Base-by-base conservation (phyloP, 2,888 invertebrate genomes). In the Amiota minor region DNA sequence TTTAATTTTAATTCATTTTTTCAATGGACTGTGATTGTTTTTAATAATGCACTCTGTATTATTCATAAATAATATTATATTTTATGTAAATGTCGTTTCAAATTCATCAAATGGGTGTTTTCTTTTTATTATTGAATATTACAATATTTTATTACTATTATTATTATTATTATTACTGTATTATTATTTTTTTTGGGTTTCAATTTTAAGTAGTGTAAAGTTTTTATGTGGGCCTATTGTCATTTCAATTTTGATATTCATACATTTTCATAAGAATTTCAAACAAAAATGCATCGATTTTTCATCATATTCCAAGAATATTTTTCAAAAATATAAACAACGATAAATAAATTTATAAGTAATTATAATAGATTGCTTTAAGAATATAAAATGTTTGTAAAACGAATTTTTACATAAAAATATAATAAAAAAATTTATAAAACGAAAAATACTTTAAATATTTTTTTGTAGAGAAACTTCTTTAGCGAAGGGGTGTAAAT, bases 21-120 rank as follows among this genome's bases (percentile, higher is more conserved):
- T 83, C 81, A 83, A 83, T 83, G 82, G 83, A 82, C 82, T 84
- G 85, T 85, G 82, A 84, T 84, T 84, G 82, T 77, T 80, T 74
- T 76, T 75, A 72, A 76, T 79, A 76, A 79, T 81, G 81, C 82
- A 77, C 78, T 70, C 74, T 71, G 72, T 35, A 79, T 77, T 77
- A 59, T 59, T 16, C 76, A 80, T 75, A 62, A 77, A 69, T 72
- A 72, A 75, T 75, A 75, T 72, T 71, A 70, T 71, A 72, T 74
- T 77, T 76, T 78, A 77, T 78, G 77, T 77, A 62, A 74, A 74
- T 49, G 20, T 47, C 46, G 16, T 65, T 65, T 65, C 47, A 49
- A 65, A 65, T 47, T 47, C 65, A 47, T 67, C 35, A 47, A 70
- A 49, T 55, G 18, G 61, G 56, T 35, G 35, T 35, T 35, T 35